Conservation (phyloP, 2,797 vertebrate species). For the Pseudopleuronectes americanus region DNA sequence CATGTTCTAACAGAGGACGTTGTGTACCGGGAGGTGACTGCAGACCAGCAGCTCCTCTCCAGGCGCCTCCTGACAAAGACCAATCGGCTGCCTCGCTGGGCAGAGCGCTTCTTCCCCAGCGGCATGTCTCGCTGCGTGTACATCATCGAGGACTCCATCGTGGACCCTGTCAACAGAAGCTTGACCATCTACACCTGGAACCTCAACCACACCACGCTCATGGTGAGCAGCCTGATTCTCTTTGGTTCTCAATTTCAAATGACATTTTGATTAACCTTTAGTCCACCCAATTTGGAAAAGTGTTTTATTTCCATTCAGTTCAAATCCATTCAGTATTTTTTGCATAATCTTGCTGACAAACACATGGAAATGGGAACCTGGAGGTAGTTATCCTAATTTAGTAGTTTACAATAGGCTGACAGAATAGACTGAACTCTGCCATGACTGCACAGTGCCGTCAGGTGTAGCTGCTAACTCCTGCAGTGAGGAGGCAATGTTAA, state of each 20-base stretch:
- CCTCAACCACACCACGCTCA: conserved; percentile 93
- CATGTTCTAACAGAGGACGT: conserved; percentile 88
- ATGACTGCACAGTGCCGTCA: neutral
- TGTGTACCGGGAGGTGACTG: conserved; percentile 83
- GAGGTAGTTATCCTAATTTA: too few species aligned
- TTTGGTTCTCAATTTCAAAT: neutral
- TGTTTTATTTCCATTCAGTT: neutral
- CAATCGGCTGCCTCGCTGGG: conserved; percentile 95
- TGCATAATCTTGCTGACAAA: too few species aligned
- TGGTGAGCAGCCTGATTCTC: conserved; percentile 83
- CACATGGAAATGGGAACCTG: too few species aligned
- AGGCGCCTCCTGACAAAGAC: conserved; percentile 90
- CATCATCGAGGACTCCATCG: conserved; percentile 94
- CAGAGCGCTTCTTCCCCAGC: conserved; percentile 89
- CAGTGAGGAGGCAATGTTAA: conserved; percentile 1
- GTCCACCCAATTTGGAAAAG: neutral
- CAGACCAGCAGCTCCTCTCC: conserved; percentile 79
- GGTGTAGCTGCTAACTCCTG: conserved; percentile 6
- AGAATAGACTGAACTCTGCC: neutral
- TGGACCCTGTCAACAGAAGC: conserved; percentile 89
- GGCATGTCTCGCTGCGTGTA: conserved; percentile 94
- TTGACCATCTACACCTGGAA: conserved; percentile 97
- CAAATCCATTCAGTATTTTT: too few species aligned
- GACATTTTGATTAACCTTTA: neutral
- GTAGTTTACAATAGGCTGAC: neutral